Evolutionary conservation across 2,797 vertebrate genomes (phyloP).

Genomic region (Catamblyrhynchus diadema): DNA sequence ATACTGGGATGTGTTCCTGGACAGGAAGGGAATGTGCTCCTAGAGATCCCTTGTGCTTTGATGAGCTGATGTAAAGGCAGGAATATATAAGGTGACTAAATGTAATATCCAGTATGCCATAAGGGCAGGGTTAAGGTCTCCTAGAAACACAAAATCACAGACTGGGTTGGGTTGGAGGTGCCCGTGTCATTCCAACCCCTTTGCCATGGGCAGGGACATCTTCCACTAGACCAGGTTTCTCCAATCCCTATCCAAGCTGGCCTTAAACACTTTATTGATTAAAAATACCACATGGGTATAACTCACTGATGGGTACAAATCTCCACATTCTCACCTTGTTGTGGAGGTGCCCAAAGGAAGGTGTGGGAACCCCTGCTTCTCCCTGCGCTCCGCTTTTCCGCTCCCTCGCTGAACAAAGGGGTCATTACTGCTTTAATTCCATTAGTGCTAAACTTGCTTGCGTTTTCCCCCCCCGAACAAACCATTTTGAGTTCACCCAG

Average conservation of each 20-base stretch:
- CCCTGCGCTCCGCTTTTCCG: rapidly evolving
- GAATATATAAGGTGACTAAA: background rate
- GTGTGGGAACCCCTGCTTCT: rapidly evolving
- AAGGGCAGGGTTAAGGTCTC: background rate
- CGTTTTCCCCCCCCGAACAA: rapidly evolving
- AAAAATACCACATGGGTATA: background rate
- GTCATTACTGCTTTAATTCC: background rate
- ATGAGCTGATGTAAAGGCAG: background rate
- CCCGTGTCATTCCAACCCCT: rapidly evolving
- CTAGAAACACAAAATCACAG: background rate
- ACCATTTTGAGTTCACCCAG: background rate
- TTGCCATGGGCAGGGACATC: no score
- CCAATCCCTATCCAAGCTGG: background rate
- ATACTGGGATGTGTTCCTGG: background rate
- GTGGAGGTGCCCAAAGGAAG: background rate
- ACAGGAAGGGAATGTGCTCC: background rate
- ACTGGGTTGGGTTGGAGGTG: background rate
- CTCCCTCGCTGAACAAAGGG: background rate
- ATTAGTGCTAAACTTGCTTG: background rate
- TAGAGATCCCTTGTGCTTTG: background rate
- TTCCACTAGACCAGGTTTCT: background rate
- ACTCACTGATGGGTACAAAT: background rate
- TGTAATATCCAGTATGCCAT: background rate
- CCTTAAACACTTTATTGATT: background rate
- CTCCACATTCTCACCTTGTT: background rate